These are phyloP conservation scores for Typhlichthys eigenmanni DNA, from an alignment of 2,797 vertebrate species.

Conservation along the genomic window DNA sequence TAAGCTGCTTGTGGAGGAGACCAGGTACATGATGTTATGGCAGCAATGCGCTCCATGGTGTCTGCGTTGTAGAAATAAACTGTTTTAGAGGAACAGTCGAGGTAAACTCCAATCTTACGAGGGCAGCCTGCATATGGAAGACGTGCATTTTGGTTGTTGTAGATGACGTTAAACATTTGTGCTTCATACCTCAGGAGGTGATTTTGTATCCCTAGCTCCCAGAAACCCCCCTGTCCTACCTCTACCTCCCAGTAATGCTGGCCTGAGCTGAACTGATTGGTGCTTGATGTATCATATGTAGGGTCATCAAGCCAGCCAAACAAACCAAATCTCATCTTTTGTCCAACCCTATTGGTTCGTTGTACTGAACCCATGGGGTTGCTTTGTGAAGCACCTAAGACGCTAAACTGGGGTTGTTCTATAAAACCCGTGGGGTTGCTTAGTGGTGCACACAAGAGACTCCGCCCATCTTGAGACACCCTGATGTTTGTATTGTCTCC, in stretches of 20 bases:
- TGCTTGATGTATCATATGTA: neutral
- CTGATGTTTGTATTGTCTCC: conserved; percentile 35
- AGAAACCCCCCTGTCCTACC: conserved; percentile 45
- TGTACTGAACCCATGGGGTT: no score
- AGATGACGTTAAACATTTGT: conserved; percentile 5
- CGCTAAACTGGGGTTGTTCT: neutral
- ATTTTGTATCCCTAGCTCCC: conserved; percentile 34
- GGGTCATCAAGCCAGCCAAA: no score
- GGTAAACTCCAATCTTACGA: conserved; percentile 37
- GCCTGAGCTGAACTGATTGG: conserved; percentile 24
- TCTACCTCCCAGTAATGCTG: conserved; percentile 54
- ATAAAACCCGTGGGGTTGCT: conserved; percentile 3
- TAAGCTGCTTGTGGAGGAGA: conserved; percentile 13
- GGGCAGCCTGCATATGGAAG: conserved; percentile 7
- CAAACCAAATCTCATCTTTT: no score
- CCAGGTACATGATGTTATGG: conserved; percentile 31
- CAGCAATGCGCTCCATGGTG: conserved; percentile 34
- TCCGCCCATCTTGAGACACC: conserved; percentile 34
- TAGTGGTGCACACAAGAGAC: conserved; percentile 35
- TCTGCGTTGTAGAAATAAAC: conserved; percentile 49
- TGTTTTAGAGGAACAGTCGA: conserved; percentile 44
- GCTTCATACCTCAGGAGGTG: neutral
- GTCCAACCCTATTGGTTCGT: no score
- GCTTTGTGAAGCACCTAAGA: conserved; percentile 14
- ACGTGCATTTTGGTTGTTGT: neutral